Evolutionary conservation across 2,797 vertebrate genomes (phyloP).

Genomic region (Pitangus sulphuratus): DNA sequence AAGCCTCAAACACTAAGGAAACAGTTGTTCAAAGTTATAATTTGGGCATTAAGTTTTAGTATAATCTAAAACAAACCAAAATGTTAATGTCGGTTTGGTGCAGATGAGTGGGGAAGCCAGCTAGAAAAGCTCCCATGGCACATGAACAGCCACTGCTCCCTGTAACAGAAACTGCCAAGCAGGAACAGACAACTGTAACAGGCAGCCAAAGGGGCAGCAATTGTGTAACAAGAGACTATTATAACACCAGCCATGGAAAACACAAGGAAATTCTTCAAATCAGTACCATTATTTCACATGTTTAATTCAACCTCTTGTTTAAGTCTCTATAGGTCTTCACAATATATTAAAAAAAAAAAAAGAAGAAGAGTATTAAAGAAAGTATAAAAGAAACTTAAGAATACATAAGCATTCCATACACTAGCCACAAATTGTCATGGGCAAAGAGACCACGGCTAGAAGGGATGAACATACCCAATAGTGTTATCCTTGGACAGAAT

Average conservation of each 20-base stretch:
- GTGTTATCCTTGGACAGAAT: conserved; percentile 87
- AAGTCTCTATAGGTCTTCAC: background rate
- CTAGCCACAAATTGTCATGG: background rate
- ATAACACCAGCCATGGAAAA: background rate
- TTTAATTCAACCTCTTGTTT: background rate
- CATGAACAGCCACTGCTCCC: background rate
- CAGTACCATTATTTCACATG: background rate
- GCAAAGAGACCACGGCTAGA: background rate
- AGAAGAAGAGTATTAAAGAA: too few relatives aligned
- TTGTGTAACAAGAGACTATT: background rate
- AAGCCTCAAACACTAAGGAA: background rate
- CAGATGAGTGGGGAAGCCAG: background rate
- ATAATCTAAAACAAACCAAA: background rate
- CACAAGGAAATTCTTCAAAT: background rate
- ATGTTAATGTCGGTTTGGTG: background rate
- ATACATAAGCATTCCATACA: background rate
- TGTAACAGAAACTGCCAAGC: background rate
- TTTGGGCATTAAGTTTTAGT: background rate
- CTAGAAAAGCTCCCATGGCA: background rate
- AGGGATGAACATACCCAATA: conserved; percentile 82
- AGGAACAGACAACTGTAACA: background rate
- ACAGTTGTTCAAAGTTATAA: background rate
- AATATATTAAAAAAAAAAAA: background rate
- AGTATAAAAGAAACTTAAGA: background rate
- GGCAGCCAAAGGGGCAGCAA: background rate